Conservation (phyloP, 23 tunicate species). For the Trididemnum miniatum region DNA sequence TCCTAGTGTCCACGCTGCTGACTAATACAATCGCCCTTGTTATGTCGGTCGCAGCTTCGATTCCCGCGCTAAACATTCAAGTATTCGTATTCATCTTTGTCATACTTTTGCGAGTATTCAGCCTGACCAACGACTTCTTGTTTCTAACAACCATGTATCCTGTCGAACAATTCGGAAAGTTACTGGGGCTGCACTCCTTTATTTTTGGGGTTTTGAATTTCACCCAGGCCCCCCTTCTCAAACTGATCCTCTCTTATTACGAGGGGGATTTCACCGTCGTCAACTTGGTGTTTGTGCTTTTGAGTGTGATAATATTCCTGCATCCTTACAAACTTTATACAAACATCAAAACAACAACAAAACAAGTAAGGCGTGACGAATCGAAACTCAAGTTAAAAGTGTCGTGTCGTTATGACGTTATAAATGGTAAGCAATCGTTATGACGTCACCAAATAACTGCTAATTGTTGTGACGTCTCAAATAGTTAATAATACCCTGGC, state of each 20-base stretch:
- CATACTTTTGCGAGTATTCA: slow-evolving; percentile 11
- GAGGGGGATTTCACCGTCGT: slow-evolving; percentile 3
- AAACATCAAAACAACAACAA: neutral
- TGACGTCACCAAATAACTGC: too few relatives aligned
- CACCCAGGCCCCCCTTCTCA: neutral
- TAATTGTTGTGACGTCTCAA: too few relatives aligned
- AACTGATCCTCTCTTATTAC: neutral
- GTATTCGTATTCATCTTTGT: neutral
- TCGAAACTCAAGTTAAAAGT: too few relatives aligned
- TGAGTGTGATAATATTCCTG: neutral
- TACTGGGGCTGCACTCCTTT: neutral
- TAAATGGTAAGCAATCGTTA: too few relatives aligned
- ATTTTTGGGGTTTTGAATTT: neutral
- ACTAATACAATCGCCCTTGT: neutral
- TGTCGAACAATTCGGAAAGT: slow-evolving; percentile 14
- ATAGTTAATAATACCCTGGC: too few relatives aligned
- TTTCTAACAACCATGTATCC: slow-evolving; percentile 12
- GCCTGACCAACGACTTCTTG: neutral
- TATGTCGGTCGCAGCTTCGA: slow-evolving; percentile 6
- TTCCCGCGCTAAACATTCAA: neutral
- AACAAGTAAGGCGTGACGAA: too few relatives aligned
- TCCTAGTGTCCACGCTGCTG: neutral
- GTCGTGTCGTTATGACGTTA: too few relatives aligned
- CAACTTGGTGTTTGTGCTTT: neutral
- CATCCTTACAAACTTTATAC: neutral